These are phyloP conservation scores for Diadegma fenestrale DNA, from an alignment of 2,888 invertebrate genomes.

Conservation along the genomic window DNA sequence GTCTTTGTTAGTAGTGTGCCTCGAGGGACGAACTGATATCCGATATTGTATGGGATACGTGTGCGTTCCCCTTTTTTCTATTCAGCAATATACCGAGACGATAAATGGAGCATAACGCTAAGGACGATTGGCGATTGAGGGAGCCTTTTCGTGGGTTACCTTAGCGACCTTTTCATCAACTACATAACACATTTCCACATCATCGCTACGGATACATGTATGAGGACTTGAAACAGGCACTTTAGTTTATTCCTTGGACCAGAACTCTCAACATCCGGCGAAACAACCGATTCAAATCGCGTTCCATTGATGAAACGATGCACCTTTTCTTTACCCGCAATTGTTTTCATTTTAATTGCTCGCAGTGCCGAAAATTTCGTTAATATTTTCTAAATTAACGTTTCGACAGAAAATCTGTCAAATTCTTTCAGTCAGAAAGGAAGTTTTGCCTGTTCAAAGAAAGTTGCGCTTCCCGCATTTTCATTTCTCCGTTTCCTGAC, in stretches of 20 bases:
- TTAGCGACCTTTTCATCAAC: constrained; percentile 27
- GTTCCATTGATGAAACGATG: background rate
- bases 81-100: constrained; percentile 46
- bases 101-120: constrained; percentile 78
- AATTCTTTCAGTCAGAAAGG: background rate
- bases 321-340: background rate
- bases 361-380: no score
- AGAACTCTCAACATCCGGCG: constrained; percentile 78
- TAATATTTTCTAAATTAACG: no score
- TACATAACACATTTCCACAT: background rate
- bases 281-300: constrained; percentile 72
- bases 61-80: constrained; percentile 42
- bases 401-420: no score
- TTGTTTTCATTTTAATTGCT: background rate
- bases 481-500: constrained; percentile 3
- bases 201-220: background rate
- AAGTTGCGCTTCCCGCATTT: background rate
- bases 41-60: constrained; percentile 46
- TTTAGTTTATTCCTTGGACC: constrained; percentile 68
- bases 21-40: constrained; percentile 77
- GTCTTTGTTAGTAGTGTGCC: constrained; percentile 43
- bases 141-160: constrained; percentile 34
- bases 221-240: background rate
- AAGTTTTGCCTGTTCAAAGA: background rate
- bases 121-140: constrained; percentile 71